A percentile compares a stretch with the other conserved stretches of the same genome.
phyloP scores from a whole-genome alignment of 2,888 invertebrate genomes.

The Ormyrus labotus region DNA sequence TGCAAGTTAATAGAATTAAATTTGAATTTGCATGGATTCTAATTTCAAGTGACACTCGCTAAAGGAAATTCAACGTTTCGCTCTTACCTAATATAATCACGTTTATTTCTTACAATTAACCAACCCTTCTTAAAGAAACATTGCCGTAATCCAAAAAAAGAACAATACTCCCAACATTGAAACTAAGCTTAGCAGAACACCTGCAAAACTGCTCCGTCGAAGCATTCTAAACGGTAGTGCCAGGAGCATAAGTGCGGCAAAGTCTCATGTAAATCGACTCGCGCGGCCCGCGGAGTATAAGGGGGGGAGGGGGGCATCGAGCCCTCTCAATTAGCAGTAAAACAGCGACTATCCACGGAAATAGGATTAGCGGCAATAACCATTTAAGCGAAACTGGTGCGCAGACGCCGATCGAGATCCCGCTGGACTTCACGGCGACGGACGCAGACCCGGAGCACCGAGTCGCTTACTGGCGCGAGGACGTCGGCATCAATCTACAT shows the following conservation, averaged over 20 bases:
- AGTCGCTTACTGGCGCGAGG: slow-evolving; percentile 90
- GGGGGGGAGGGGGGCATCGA: neutral
- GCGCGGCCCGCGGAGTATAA: neutral
- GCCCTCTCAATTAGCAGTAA: slow-evolving; percentile 50
- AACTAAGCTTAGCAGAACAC: no score
- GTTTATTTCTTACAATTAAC: neutral
- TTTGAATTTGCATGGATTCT: no score
- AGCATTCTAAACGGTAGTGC: slow-evolving; percentile 5
- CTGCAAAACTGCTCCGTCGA: neutral
- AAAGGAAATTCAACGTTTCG: neutral
- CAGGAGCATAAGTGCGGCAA: neutral
- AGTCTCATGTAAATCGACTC: slow-evolving; percentile 34
- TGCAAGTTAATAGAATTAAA: no score
- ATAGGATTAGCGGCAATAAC: slow-evolving; percentile 47
- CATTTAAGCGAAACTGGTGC: slow-evolving; percentile 6
- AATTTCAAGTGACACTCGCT: neutral
- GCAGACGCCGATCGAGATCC: slow-evolving; percentile 83
- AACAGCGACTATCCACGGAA: slow-evolving; percentile 39
- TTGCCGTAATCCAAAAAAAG: neutral
- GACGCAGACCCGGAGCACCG: slow-evolving; percentile 87
- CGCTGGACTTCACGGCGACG: slow-evolving; percentile 85
- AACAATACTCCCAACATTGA: neutral
- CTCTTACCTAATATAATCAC: neutral
- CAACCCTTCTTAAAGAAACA: neutral
- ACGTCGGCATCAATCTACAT: slow-evolving; percentile 89